Base-by-base conservation (phyloP, 2,888 invertebrate genomes). In the Ectemnius continuus region DNA sequence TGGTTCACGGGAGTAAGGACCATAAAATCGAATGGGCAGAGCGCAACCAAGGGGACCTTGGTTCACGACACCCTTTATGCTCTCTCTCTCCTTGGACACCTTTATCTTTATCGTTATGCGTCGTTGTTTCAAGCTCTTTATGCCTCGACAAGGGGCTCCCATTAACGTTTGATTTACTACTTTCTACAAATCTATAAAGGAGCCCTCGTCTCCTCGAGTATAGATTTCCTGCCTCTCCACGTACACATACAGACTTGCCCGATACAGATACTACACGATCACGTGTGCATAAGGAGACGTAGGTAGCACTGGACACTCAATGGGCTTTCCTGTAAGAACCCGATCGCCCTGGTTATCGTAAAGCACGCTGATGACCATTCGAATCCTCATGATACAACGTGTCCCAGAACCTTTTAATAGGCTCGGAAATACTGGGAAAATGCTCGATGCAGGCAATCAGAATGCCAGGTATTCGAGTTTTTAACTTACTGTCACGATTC, bases 111-210 rank as follows among this genome's bases (percentile, higher is more conserved):
- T 90, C 88, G 89, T 88, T 89, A 88, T 88, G 87, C 86, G 85
- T 86, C 86, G 88, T 90, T 89, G 89, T 89, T 88, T 89, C 87
- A 85, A 88, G 87, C 88, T 89, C 87, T 89, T 90, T 90, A 89
- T 86, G 85, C 86, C 80, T 80, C 36, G 87, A 89, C 89, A 88
- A 85, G 85, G 86, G 83, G 82, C 83, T 81, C 85, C 89, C 90
- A 90, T 90, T 90, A 90, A 90, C 89, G 86, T 89, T 90, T 90
- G 90, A 90, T 90, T 90, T 90, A 90, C 90, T 88, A 87, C 89
- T 88, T 88, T 90, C 88, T 87, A 89, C 88, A 85, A 90, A 90
- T 90, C 89, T 89, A 89, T 90, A 90, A 89, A 89, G 86, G 86
- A 84, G 83, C 84, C 84, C 80, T 82, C 81, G 76, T 72, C 81